Evolutionary conservation across 1,140 invertebrate species (phyloP), one percentile per base, ranked within the genome.

Genomic region (Tetranychus urticae): DNA sequence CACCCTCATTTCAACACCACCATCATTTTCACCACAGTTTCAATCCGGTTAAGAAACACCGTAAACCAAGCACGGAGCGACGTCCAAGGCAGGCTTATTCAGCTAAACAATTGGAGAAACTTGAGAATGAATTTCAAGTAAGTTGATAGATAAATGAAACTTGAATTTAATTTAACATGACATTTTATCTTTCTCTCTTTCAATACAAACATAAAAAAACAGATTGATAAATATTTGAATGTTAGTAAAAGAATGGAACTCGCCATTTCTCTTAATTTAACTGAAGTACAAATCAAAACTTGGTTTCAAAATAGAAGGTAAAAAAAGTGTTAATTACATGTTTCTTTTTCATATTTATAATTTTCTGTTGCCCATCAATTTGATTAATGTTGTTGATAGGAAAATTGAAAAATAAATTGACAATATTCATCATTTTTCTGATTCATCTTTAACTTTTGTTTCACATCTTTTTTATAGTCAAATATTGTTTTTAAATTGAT

Each of bases 221-320:
- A 84, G 82, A 75, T 85, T 55, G 90, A 96, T 72, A 93, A 94
- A 71, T 96, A 94, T 70, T 74, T 94, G 8, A 93, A 88, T 69
- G 90, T 96, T 0, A 89, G 83, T 63, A 96, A 94, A 74, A 75
- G 91, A 55, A 83, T 92, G 81, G 88, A 96, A 67, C 73, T 96
- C 1, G 91, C 88, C 0, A 87, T 88, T 70, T 81, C 81, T 0
- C 70, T 96, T 7, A 84, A 81, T 61, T 72, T 96, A 12, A 93
- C 89, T 0, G 91, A 96, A 75, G 89, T 92, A 2, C 90, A 96
- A 76, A 91, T 96, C 60, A 96, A 96, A 71, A 96, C 90, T 0
- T 96, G 90, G 90, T 94, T 91, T 69, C 88, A 94, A 74, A 93
- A 93, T 71, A 77, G 88, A 57, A 76, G 74, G 74, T 75, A 65